Percentiles rank a stretch among this genome's conserved stretches.
Conservation (phyloP, 2,888 invertebrate genomes). For the Heteromurus nitidus region DNA sequence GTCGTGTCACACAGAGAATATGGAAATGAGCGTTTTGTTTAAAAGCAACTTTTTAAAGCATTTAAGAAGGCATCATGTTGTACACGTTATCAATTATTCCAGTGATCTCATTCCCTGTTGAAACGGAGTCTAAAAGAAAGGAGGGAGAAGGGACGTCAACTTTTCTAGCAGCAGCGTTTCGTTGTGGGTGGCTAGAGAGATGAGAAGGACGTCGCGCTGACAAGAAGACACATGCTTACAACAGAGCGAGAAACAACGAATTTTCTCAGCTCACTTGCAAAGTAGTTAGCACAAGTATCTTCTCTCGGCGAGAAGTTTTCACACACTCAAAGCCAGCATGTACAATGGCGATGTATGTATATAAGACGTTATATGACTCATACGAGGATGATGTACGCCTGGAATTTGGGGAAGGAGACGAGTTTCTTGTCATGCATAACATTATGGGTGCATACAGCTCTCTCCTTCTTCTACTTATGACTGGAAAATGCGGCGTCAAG, state of each 20-base stretch:
- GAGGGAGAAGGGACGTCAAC: neutral
- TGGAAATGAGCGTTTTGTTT: neutral
- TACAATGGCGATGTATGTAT: neutral
- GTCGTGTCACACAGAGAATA: neutral
- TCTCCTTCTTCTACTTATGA: neutral
- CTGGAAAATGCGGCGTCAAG: slow-evolving; percentile 31
- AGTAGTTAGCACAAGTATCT: neutral
- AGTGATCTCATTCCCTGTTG: neutral
- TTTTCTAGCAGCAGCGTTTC: neutral
- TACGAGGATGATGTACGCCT: neutral
- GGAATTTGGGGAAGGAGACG: neutral
- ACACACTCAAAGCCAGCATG: neutral
- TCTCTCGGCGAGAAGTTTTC: neutral
- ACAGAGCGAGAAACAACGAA: slow-evolving; percentile 1
- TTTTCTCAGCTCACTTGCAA: neutral
- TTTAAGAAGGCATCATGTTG: too few species aligned
- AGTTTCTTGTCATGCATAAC: neutral
- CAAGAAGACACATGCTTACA: slow-evolving; percentile 27
- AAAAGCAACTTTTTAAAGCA: neutral
- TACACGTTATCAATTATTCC: too few species aligned
- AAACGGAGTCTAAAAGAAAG: neutral
- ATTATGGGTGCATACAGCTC: neutral
- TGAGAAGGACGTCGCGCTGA: slow-evolving; percentile 3
- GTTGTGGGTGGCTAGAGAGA: neutral
- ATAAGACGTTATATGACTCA: neutral